A percentile compares a stretch with the other conserved stretches of the same genome.
phyloP scores from a whole-genome alignment of 2,888 invertebrate species.

The Zootermopsis nevadensis region DNA sequence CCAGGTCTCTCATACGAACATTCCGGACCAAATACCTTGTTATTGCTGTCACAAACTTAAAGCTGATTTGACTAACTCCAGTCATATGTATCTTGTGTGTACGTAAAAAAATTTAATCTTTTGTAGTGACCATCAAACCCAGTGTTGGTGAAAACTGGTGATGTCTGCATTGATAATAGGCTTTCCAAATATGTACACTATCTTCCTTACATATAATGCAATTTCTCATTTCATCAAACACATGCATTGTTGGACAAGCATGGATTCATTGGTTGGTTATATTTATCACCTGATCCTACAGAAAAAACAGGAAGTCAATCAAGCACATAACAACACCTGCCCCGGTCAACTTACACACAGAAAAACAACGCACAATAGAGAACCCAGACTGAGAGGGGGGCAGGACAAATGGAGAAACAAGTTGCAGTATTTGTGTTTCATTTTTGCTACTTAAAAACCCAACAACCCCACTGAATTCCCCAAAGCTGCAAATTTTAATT shows the following conservation, averaged over 20 bases:
- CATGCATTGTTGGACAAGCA: slow-evolving; percentile 55
- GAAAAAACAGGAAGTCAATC: slow-evolving; percentile 48
- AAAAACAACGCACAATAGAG: slow-evolving; percentile 33
- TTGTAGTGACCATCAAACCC: not conserved
- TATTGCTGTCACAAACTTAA: slow-evolving; percentile 42
- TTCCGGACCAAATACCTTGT: slow-evolving; percentile 16
- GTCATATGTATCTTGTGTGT: slow-evolving; percentile 33
- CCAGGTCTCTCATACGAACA: slow-evolving; percentile 15
- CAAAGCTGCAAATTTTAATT: slow-evolving; percentile 45
- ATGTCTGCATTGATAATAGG: slow-evolving; percentile 18
- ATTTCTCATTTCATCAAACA: slow-evolving; percentile 53
- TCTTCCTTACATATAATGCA: slow-evolving; percentile 40
- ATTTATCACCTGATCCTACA: slow-evolving; percentile 52
- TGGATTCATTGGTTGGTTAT: slow-evolving; percentile 53
- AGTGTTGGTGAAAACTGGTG: slow-evolving; percentile 32
- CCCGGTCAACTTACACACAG: slow-evolving; percentile 24
- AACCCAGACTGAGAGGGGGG: slow-evolving; percentile 28
- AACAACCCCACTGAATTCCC: slow-evolving; percentile 40
- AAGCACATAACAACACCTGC: slow-evolving; percentile 51
- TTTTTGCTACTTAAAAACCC: slow-evolving; percentile 33
- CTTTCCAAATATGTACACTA: slow-evolving; percentile 49
- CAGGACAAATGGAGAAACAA: slow-evolving; percentile 45
- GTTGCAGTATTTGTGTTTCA: slow-evolving; percentile 36
- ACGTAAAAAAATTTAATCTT: slow-evolving; percentile 24
- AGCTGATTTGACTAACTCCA: slow-evolving; percentile 33